Evolutionary conservation across 2,797 vertebrate species (phyloP).

Genomic region (Hoplostethus atlanticus): DNA sequence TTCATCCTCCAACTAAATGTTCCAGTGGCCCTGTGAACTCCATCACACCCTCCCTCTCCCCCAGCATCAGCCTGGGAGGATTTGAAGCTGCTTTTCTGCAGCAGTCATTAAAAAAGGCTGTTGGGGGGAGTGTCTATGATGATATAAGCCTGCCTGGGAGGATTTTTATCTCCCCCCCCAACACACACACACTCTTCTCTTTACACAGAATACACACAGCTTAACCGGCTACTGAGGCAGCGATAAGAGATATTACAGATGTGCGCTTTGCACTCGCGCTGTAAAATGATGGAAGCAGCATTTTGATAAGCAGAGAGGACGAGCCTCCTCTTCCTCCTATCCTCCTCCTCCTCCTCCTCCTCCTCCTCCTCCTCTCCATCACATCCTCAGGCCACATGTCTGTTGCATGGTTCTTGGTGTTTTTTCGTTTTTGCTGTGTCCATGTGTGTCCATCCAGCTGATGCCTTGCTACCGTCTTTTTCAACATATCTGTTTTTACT

Average conservation of each 20-base stretch:
- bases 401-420: too few relatives aligned
- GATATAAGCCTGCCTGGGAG: conserved; percentile 35
- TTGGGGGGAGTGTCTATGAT: conserved; percentile 40
- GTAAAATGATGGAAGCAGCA: conserved; percentile 47
- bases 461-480: too few relatives aligned
- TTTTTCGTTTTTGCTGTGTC: too few relatives aligned
- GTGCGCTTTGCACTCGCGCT: conserved; percentile 22
- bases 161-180: not conserved
- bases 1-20: conserved; percentile 61
- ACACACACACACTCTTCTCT: not conserved
- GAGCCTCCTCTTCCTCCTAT: not conserved
- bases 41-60: conserved; percentile 32
- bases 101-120: conserved; percentile 37
- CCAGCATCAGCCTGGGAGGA: conserved; percentile 23
- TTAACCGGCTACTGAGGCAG: conserved; percentile 43
- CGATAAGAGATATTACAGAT: conserved; percentile 46
- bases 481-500: too few relatives aligned
- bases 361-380: not conserved
- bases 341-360: too few relatives aligned
- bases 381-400: too few relatives aligned
- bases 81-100: conserved; percentile 51
- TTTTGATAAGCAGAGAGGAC: conserved; percentile 46
- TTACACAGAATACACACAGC: conserved; percentile 31
- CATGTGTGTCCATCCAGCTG: too few relatives aligned
- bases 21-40: conserved; percentile 55